Percentiles rank a stretch among this genome's conserved stretches.
These are phyloP conservation scores for Scortum barcoo DNA, from an alignment of 2,113 vertebrate genomes.

Conservation along the genomic window DNA sequence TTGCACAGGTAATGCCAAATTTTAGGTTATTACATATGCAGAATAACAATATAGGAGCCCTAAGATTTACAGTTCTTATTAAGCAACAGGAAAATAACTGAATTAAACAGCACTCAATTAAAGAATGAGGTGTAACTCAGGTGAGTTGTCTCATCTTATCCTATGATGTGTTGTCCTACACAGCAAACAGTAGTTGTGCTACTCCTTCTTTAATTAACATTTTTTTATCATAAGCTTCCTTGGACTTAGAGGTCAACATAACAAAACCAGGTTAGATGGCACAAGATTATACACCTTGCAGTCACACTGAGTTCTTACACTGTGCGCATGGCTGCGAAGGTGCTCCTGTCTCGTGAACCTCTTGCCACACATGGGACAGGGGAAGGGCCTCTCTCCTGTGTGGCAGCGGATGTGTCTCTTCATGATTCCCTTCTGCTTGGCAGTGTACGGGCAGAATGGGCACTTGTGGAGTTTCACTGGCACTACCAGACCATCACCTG, in stretches of 20 bases:
- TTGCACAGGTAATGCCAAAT: neutral
- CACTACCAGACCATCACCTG: slow-evolving; percentile 93
- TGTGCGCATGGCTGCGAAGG: slow-evolving; percentile 93
- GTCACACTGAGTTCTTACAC: slow-evolving; percentile 85
- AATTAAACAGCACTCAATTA: neutral
- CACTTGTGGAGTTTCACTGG: slow-evolving; percentile 97
- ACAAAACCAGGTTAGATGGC: neutral
- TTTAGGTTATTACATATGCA: neutral
- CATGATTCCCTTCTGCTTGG: slow-evolving; percentile 97
- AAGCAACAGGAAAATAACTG: neutral
- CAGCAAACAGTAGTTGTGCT: too few species aligned
- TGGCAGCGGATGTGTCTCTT: slow-evolving; percentile 97
- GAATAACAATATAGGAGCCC: neutral
- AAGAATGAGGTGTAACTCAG: too few species aligned
- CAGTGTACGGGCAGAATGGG: slow-evolving; percentile 96
- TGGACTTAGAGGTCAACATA: neutral
- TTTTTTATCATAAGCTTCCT: neutral
- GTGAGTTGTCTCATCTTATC: too few species aligned
- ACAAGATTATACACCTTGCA: neutral
- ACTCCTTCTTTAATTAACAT: too few species aligned
- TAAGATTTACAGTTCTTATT: slow-evolving; percentile 9
- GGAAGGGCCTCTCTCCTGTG: slow-evolving; percentile 95
- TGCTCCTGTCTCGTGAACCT: slow-evolving; percentile 97
- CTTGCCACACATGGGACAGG: slow-evolving; percentile 96
- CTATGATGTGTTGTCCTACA: too few species aligned